Evolutionary conservation across 2,888 invertebrate species (phyloP).

Genomic region (Eutolmus rufibarbis): DNA sequence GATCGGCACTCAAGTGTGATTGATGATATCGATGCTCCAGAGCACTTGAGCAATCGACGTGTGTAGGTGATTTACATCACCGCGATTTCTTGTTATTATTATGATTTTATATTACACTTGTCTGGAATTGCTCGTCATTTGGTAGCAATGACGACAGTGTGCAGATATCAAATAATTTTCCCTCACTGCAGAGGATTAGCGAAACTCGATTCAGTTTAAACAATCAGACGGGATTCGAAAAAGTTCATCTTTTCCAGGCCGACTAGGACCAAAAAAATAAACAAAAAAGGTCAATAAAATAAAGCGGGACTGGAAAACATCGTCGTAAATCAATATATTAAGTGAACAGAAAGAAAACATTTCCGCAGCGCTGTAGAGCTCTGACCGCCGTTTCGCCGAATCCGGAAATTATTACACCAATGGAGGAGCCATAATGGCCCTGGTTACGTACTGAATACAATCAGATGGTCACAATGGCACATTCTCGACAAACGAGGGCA

Average conservation of each 20-base stretch:
- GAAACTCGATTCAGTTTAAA: not conserved
- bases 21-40: conserved; percentile 42
- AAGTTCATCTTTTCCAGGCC: not conserved
- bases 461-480: conserved; percentile 43
- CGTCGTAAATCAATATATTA: not conserved
- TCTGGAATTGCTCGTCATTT: not conserved
- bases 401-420: conserved; percentile 46
- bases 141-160: not conserved
- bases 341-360: conserved; percentile 1
- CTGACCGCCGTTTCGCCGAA: conserved; percentile 30
- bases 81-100: not conserved
- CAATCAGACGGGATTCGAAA: not conserved
- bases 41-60: not conserved
- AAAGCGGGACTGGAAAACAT: not conserved
- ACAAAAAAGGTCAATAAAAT: not conserved
- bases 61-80: conserved; percentile 43
- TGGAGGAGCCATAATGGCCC: conserved; percentile 44
- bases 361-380: conserved; percentile 6
- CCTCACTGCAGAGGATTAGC: not conserved
- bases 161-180: not conserved
- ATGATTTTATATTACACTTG: conserved; percentile 24
- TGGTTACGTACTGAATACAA: conserved; percentile 45
- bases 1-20: conserved; percentile 45
- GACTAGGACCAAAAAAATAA: no score
- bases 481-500: conserved; percentile 45